Conservation (phyloP, 2,113 vertebrate species). For the Melanerpes aurifrons region DNA sequence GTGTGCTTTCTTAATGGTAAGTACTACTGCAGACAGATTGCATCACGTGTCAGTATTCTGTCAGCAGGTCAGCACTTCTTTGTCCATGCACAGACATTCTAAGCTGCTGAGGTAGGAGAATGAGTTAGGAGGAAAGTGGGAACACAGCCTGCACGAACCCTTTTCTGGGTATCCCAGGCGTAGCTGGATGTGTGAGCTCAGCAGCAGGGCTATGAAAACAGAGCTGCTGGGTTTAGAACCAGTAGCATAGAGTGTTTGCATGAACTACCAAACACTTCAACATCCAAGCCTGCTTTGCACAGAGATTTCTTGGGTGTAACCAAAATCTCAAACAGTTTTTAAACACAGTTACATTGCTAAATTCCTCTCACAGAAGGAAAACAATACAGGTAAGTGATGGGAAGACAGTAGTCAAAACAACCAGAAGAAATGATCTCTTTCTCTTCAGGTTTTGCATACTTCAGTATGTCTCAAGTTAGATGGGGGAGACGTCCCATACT, state of each 20-base stretch:
- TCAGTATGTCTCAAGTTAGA: not conserved
- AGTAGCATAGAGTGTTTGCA: not conserved
- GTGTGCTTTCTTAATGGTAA: not conserved
- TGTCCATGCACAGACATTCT: not conserved
- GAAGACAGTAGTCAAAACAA: not conserved
- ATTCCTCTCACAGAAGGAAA: not conserved
- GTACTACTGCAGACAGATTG: not conserved
- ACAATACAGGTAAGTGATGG: not conserved
- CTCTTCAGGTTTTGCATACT: not conserved
- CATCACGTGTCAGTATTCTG: not conserved
- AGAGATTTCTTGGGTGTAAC: not conserved
- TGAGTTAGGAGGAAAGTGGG: not conserved
- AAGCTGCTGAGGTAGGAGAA: not conserved
- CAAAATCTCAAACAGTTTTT: not conserved
- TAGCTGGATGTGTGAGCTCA: accelerated
- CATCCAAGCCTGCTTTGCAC: not conserved
- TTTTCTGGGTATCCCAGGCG: no score
- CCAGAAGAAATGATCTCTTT: not conserved
- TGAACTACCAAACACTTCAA: not conserved
- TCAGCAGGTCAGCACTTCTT: not conserved
- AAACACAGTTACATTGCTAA: not conserved
- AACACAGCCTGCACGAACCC: not conserved
- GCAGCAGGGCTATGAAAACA: not conserved
- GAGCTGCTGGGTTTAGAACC: not conserved
- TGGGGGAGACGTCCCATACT: not conserved